Percentiles rank a stretch among this genome's conserved stretches.
Evolutionary conservation across 2,797 vertebrate genomes (phyloP).

Genomic region (Channallabes apus): DNA sequence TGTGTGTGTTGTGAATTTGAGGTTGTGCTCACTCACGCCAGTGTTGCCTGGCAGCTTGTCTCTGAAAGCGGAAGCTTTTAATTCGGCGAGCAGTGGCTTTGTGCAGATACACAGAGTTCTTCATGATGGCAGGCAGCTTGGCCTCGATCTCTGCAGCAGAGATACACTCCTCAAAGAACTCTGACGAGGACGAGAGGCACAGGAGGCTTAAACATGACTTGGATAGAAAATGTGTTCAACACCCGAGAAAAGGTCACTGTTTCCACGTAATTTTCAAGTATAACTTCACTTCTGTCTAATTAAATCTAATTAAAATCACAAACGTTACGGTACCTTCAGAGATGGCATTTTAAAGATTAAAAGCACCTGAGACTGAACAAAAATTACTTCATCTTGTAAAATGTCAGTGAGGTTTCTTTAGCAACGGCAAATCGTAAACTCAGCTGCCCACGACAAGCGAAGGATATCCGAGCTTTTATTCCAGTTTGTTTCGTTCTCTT

Average conservation of each 20-base stretch:
- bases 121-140: slow-evolving; percentile 96
- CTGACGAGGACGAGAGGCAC: slow-evolving; percentile 62
- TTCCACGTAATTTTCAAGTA: not conserved
- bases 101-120: slow-evolving; percentile 95
- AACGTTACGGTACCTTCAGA: not conserved
- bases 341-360: not conserved
- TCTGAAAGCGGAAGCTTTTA: slow-evolving; percentile 93
- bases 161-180: slow-evolving; percentile 97
- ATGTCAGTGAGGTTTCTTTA: not conserved
- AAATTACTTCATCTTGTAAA: not conserved
- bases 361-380: not conserved
- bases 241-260: not conserved
- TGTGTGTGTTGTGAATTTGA: not conserved
- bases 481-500: not conserved
- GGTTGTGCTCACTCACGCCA: slow-evolving; percentile 71
- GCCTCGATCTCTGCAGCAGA: slow-evolving; percentile 92
- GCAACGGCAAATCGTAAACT: not conserved
- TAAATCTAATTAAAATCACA: not conserved
- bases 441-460: not conserved
- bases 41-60: slow-evolving; percentile 78
- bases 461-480: not conserved
- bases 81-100: slow-evolving; percentile 92
- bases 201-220: not conserved
- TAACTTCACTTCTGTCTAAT: no score
- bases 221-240: not conserved